These are phyloP conservation scores for Zeugodacus cucurbitae DNA, from an alignment of 1,140 invertebrate species.

Conservation along the genomic window DNA sequence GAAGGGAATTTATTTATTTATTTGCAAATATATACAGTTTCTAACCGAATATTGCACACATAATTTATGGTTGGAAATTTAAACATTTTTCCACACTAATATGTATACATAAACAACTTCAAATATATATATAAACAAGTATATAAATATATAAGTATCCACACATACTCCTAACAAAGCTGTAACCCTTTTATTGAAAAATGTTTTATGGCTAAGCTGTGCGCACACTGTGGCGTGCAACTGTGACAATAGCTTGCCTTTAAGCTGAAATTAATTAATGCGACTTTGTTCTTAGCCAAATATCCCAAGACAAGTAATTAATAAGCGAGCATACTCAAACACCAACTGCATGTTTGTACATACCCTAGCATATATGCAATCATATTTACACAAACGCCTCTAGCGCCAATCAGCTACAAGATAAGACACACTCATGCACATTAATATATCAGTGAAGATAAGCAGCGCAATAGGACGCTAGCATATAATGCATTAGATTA, in stretches of 20 bases:
- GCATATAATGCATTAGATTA: background rate
- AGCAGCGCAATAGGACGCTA: background rate
- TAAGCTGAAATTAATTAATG: conserved; percentile 33
- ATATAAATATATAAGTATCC: background rate
- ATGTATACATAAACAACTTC: background rate
- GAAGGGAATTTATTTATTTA: background rate
- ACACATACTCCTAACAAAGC: background rate
- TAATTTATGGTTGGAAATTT: conserved; percentile 10
- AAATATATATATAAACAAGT: background rate
- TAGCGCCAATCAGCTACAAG: conserved; percentile 4
- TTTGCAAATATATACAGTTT: background rate
- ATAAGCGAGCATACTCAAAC: conserved; percentile 12
- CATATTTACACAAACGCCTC: conserved; percentile 6
- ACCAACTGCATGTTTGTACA: background rate
- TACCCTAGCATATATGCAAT: background rate
- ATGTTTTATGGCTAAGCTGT: background rate
- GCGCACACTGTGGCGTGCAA: background rate
- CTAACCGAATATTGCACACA: conserved; percentile 10
- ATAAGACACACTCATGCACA: background rate
- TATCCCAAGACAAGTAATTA: conserved; percentile 37
- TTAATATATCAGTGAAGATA: background rate
- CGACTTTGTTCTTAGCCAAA: conserved; percentile 38
- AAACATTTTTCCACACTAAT: background rate
- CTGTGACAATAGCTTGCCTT: conserved; percentile 8
- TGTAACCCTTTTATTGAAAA: background rate